These are phyloP conservation scores for Greenwoodochromis staneri DNA, from an alignment of 2,113 vertebrate species.

Conservation along the genomic window DNA sequence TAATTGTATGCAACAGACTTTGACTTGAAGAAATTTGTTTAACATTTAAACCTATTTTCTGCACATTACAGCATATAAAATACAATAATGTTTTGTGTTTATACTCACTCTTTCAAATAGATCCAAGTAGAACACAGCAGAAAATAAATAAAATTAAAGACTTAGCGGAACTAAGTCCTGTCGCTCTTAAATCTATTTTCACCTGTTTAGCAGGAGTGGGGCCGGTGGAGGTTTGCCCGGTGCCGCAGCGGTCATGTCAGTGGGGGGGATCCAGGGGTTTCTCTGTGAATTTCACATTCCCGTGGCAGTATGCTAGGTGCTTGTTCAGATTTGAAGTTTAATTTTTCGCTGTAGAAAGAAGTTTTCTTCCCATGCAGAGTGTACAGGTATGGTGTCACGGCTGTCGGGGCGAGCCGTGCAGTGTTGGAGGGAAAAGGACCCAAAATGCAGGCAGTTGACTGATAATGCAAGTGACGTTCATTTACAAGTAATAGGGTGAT, in stretches of 20 bases:
- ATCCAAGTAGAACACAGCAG: not conserved
- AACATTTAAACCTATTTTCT: not conserved
- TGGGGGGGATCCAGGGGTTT: not conserved
- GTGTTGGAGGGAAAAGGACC: not conserved
- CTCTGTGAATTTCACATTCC: not conserved
- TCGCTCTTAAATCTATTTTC: not conserved
- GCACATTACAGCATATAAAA: not conserved
- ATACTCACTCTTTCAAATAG: not conserved
- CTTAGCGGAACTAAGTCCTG: not conserved
- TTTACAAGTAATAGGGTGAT: not conserved
- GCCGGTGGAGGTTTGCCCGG: not conserved
- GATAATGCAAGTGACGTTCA: not conserved
- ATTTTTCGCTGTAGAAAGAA: not conserved
- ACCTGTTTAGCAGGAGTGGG: rapidly evolving
- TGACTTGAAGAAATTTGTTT: not conserved
- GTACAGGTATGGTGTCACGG: not conserved
- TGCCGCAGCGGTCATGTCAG: rapidly evolving
- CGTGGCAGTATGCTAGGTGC: rapidly evolving
- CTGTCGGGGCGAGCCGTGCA: rapidly evolving
- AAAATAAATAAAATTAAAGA: not conserved
- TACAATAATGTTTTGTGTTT: not conserved
- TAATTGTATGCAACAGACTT: rapidly evolving
- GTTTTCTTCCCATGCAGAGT: not conserved
- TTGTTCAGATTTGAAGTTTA: not conserved
- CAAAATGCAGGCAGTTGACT: not conserved